Conservation (phyloP, 2,113 vertebrate genomes). For the Parotia lawesii region DNA sequence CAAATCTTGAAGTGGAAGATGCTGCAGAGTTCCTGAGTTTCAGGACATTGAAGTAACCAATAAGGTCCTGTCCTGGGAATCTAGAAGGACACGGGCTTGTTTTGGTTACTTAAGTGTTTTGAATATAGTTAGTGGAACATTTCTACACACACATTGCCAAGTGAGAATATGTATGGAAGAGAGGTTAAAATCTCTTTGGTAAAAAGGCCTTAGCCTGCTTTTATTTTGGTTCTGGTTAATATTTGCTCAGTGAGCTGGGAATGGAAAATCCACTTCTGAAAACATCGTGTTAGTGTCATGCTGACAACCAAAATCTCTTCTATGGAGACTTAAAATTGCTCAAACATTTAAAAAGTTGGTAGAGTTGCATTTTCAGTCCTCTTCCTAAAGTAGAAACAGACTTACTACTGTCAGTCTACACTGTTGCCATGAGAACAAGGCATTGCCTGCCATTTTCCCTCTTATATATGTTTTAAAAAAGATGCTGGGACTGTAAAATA, state of each 20-base stretch:
- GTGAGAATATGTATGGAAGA: not conserved
- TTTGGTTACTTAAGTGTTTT: not conserved
- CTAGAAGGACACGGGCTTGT: not conserved
- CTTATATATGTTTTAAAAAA: conserved; percentile 14
- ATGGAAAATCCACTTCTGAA: not conserved
- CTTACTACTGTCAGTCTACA: not conserved
- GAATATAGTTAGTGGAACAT: not conserved
- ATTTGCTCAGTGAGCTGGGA: not conserved
- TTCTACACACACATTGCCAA: not conserved
- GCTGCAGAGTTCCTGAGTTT: not conserved
- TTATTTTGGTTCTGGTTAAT: conserved; percentile 12
- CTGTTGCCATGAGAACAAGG: not conserved
- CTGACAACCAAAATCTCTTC: not conserved
- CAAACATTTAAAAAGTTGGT: not conserved
- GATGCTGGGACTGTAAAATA: conserved; percentile 44
- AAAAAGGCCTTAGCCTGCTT: not conserved
- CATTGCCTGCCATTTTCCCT: conserved; percentile 26
- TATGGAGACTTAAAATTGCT: not conserved
- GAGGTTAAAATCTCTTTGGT: not conserved
- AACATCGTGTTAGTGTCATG: not conserved
- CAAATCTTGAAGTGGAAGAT: not conserved
- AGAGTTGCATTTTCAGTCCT: not conserved
- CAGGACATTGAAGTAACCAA: not conserved
- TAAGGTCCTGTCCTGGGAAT: not conserved
- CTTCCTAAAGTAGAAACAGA: not conserved